Evolutionary conservation across 2,888 invertebrate species (phyloP), one percentile per base, ranked within the genome.

Genomic region (Rhopalosiphum nymphaeae): DNA sequence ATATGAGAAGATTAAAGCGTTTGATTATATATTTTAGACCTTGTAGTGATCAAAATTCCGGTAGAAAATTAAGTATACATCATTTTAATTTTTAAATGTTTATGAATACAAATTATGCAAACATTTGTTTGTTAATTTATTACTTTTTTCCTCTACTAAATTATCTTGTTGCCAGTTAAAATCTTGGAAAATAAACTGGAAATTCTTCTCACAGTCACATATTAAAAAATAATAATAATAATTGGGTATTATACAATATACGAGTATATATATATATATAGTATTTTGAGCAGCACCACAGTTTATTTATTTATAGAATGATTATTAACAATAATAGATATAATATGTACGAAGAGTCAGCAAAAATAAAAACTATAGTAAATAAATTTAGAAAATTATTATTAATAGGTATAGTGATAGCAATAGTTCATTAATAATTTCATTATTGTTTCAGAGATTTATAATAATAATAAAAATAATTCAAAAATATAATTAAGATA

Each of bases 1-100:
- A 78, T 78, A 36, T 36, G 21, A 78, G 21, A 36, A 78, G 36
- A 78, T 36, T 78, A 78, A 36, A 78, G 36, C 36, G 9, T 78
- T 78, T 78, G 78, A 78, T 78, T 78, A 78, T 36, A 78, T 78
- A 78, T 16, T 67, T 67, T 67, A 36, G n/a, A 67, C n/a, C n/a
- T 67, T 36, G 9, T 36, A 78, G 67, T 21, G 78, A 36, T 36
- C 36, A 42, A 36, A 36, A 78, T 78, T 42, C 36, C 78, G 21
- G 36, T 36, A 78, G 21, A 78, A 78, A 36, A 78, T 78, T 78
- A 36, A 78, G 21, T 78, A 78, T 21, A 21, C 36, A 78, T 78
- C 21, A 21, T 36, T 36, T 78, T n/a, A 5, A 78, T 36, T 78
- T 78, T 36, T 36, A n/a, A 78, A 7, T 16, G 7, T 36, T 21